Base-by-base conservation (phyloP, 2,113 vertebrate genomes). In the Climacteris rufus region DNA sequence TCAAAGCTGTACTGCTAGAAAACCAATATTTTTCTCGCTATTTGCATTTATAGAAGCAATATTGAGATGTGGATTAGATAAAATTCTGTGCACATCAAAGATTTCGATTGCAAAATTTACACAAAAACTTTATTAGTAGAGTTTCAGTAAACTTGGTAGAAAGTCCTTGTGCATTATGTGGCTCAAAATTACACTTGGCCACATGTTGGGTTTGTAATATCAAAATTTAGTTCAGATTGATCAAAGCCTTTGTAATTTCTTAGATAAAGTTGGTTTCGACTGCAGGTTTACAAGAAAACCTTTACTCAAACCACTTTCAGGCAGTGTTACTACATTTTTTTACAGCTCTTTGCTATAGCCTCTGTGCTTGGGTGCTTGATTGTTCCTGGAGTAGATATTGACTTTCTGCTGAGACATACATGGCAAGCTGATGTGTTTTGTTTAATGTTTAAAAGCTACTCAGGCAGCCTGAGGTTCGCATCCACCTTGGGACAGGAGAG, bases 361-460 rank as follows among this genome's bases (percentile, higher is more conserved):
- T 87, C 27, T 76, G 45, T 86, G 30, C 63, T 87, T 94, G 80
- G 68, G 44, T 89, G 65, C 87, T 82, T 87, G 91, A 92, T 91
- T 90, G 79, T 57, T 95, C 39, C 80, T 91, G 83, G 76, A 81
- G 89, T 64, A 52, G 27, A 30, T 95, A 94, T 92, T 82, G 89
- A 93, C 89, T 89, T 91, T 83, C 76, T 94, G 63, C 79, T 88
- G 88, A 88, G 75, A 54, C 68, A 74, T 68, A 61, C 54, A 11
- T 17, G 56, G 86, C 68, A 66, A 86, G 60, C 59, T 70, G 63
- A 59, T 77, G 63, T 54, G 68, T 87, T 96, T 93, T 91, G 68
- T 84, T 96, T 90, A 85, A 93, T 74, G 50, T 85, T 94, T 90
- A 80, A 86, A 94, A 95, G 68, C 42, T 81, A 1, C 56, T 83